Conservation (phyloP, 2,797 vertebrate genomes). For the Macrochelys suwanniensis region DNA sequence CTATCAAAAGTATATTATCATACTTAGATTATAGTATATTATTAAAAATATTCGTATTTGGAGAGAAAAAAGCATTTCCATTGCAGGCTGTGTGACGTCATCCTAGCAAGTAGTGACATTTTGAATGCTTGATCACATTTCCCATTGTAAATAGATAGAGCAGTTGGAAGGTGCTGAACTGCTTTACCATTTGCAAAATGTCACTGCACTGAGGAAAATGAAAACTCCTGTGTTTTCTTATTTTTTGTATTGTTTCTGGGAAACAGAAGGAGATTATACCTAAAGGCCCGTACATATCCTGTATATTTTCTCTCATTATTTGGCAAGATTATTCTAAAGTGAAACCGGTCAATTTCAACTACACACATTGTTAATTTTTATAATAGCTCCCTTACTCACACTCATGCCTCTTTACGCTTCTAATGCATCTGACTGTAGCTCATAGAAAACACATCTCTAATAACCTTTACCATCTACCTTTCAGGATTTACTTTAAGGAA, state of each 20-base stretch:
- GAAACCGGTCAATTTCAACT: constrained; percentile 44
- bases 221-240: constrained; percentile 39
- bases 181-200: constrained; percentile 77
- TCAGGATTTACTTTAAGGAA: neutral
- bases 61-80: constrained; percentile 32
- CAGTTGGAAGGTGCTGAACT: constrained; percentile 68
- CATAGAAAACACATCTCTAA: neutral
- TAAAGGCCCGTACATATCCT: neutral
- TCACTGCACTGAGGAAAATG: constrained; percentile 67
- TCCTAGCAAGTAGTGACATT: constrained; percentile 76
- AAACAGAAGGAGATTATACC: constrained; percentile 45
- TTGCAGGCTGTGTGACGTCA: constrained; percentile 55
- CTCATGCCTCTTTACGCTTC: constrained; percentile 27
- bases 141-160: constrained; percentile 77
- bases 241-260: constrained; percentile 62
- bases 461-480: neutral
- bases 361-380: constrained; percentile 21
- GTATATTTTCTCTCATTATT: constrained; percentile 8
- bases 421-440: constrained; percentile 27
- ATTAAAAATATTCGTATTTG: constrained; percentile 43
- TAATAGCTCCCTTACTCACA: constrained; percentile 50
- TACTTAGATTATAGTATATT: constrained; percentile 64
- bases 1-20: constrained; percentile 54
- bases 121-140: constrained; percentile 81
- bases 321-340: constrained; percentile 28